phyloP scores from a whole-genome alignment of 2,888 invertebrate genomes.

The Tholera decimalis region DNA sequence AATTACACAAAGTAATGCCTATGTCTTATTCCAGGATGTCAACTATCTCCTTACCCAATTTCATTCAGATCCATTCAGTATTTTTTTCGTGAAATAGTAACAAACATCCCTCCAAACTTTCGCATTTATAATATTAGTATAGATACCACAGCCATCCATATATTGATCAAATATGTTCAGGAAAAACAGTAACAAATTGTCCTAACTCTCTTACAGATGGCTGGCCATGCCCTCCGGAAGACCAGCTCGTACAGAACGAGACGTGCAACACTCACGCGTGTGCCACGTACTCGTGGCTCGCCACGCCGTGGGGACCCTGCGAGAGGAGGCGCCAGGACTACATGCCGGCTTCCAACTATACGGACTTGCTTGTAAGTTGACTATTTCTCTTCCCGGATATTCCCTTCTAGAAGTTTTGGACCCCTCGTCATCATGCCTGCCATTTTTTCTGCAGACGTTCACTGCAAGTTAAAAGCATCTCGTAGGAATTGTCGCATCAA shows the following conservation, averaged over 20 bases:
- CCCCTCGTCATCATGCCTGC: background rate
- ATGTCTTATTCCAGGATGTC: too few relatives aligned
- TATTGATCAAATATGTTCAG: background rate
- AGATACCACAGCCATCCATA: too few relatives aligned
- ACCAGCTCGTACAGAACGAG: slow-evolving; percentile 90
- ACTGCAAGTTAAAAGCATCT: too few relatives aligned
- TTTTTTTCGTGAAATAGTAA: too few relatives aligned
- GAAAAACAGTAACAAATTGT: background rate
- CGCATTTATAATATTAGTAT: too few relatives aligned
- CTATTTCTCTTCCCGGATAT: background rate
- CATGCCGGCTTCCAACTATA: slow-evolving; percentile 81
- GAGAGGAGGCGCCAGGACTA: slow-evolving; percentile 82
- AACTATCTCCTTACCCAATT: too few relatives aligned
- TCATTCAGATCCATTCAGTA: too few relatives aligned
- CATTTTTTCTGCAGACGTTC: too few relatives aligned
- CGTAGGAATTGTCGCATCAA: too few relatives aligned
- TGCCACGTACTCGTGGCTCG: slow-evolving; percentile 92
- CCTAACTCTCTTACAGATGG: slow-evolving; percentile 83
- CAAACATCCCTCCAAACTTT: too few relatives aligned
- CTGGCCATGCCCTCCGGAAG: slow-evolving; percentile 90
- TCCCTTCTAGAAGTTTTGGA: background rate
- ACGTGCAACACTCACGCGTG: slow-evolving; percentile 91
- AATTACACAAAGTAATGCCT: too few relatives aligned
- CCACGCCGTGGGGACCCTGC: slow-evolving; percentile 92
- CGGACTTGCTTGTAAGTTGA: slow-evolving; percentile 80